phyloP scores from a whole-genome alignment of 2,113 vertebrate genomes.

The Leiothrix lutea region DNA sequence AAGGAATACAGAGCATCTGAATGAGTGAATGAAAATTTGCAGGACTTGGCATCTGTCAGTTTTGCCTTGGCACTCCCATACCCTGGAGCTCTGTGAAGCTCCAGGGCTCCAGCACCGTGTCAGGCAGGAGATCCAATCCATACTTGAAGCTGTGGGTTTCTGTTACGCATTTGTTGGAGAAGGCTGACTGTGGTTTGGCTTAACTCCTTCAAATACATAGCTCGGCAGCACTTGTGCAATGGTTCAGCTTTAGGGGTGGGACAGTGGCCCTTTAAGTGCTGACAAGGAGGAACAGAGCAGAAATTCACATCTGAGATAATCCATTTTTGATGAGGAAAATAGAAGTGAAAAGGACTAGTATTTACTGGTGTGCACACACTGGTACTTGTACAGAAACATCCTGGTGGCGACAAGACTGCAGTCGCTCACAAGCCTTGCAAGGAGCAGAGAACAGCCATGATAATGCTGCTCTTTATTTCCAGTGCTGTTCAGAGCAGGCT shows the following conservation, averaged over 20 bases:
- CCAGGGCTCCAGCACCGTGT: neutral
- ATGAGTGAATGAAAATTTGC: neutral
- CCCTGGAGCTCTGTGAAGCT: neutral
- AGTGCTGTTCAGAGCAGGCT: constrained; percentile 39
- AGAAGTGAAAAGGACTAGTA: constrained; percentile 64
- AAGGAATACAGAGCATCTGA: neutral
- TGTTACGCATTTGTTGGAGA: neutral
- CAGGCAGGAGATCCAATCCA: neutral
- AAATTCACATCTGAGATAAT: constrained; percentile 48
- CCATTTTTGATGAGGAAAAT: constrained; percentile 48
- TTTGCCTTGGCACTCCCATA: neutral
- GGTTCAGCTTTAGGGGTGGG: neutral
- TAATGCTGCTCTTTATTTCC: constrained; percentile 70
- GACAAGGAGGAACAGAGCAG: constrained; percentile 5
- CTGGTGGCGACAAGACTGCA: constrained; percentile 72
- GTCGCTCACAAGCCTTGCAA: constrained; percentile 48
- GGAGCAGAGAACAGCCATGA: constrained; percentile 52
- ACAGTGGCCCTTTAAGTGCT: constrained; percentile 19
- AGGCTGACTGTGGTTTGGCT: neutral
- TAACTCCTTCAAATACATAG: neutral
- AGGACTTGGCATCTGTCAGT: neutral
- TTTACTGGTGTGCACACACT: constrained; percentile 52
- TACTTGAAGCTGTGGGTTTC: neutral
- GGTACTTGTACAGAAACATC: constrained; percentile 68
- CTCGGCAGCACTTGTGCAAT: neutral